Evolutionary conservation across 2,888 invertebrate species (phyloP).

Genomic region (Drosophila emarginata): DNA sequence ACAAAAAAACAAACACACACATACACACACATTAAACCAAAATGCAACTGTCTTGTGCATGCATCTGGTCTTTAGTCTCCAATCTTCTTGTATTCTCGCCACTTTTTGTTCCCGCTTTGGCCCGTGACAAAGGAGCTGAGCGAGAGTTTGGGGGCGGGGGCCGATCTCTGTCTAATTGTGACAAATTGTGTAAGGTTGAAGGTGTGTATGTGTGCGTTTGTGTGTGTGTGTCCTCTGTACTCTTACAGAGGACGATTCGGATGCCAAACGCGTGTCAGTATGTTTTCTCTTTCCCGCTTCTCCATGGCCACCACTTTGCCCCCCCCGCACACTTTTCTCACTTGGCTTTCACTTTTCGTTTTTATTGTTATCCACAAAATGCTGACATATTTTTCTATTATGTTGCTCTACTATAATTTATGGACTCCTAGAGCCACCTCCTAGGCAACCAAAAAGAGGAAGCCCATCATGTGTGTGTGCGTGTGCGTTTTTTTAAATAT

Average conservation of each 20-base stretch:
- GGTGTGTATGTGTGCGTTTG: neutral
- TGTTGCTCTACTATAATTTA: slow-evolving; percentile 37
- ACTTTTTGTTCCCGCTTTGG: slow-evolving; percentile 2
- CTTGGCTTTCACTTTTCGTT: slow-evolving; percentile 17
- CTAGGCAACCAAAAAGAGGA: slow-evolving; percentile 27
- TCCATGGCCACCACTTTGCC: neutral
- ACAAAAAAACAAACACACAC: neutral
- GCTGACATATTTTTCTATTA: slow-evolving; percentile 49
- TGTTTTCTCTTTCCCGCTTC: neutral
- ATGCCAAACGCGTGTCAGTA: slow-evolving; percentile 35
- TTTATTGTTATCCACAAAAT: slow-evolving; percentile 50
- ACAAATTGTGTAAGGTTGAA: slow-evolving; percentile 52
- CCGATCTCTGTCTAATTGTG: slow-evolving; percentile 52
- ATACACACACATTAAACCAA: slow-evolving; percentile 15
- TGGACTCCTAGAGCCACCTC: slow-evolving; percentile 17
- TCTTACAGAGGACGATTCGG: slow-evolving; percentile 3
- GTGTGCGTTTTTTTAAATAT: slow-evolving; percentile 1
- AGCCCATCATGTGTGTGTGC: slow-evolving; percentile 18
- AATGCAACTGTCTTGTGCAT: slow-evolving; percentile 33
- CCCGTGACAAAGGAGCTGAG: slow-evolving; percentile 41
- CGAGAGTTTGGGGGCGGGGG: neutral
- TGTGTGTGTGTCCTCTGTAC: slow-evolving; percentile 9
- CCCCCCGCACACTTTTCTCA: slow-evolving; percentile 6
- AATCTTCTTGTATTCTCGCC: slow-evolving; percentile 9
- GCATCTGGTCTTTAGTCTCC: slow-evolving; percentile 10